These are phyloP conservation scores for Clivina fossor DNA, from an alignment of 2,888 invertebrate species.

Conservation along the genomic window DNA sequence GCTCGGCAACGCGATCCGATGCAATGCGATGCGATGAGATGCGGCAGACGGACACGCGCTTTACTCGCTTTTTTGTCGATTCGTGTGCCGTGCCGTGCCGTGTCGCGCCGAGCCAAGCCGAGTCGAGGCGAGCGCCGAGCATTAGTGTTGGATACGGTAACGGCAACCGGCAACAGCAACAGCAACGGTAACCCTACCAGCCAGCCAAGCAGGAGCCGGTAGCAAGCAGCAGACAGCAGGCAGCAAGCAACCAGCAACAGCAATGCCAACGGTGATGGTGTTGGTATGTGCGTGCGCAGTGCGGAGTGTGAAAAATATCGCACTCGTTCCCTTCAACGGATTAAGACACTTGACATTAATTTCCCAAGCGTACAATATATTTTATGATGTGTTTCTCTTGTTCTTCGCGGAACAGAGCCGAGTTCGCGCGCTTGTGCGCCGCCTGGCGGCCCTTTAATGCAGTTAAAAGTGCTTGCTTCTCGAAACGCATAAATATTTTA, in stretches of 20 bases:
- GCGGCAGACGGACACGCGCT: too few relatives aligned
- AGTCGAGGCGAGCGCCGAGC: too few relatives aligned
- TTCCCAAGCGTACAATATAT: constrained; percentile 56
- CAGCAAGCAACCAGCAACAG: constrained; percentile 9
- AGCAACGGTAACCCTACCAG: too few relatives aligned
- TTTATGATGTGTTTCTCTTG: constrained; percentile 55
- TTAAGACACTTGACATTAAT: constrained; percentile 57
- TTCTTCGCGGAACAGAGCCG: constrained; percentile 26
- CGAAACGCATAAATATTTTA: constrained; percentile 34
- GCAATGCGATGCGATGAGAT: too few relatives aligned
- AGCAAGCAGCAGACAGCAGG: constrained; percentile 18
- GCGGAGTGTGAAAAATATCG: constrained; percentile 34
- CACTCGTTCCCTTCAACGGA: constrained; percentile 42
- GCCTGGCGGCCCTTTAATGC: constrained; percentile 33
- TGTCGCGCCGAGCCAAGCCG: too few relatives aligned
- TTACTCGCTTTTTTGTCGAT: too few relatives aligned
- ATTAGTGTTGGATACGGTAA: too few relatives aligned
- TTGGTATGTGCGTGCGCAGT: constrained; percentile 12
- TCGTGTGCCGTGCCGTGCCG: too few relatives aligned
- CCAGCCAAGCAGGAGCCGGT: too few relatives aligned
- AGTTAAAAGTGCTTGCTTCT: constrained; percentile 34
- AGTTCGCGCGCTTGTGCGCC: constrained; percentile 7
- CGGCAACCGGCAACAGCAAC: too few relatives aligned
- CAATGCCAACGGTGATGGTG: constrained; percentile 1
- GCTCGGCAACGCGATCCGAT: too few relatives aligned